A percentile compares a stretch with the other conserved stretches of the same genome.
Conservation (phyloP, 2,797 vertebrate genomes). For the Rhynchotus rufescens region DNA sequence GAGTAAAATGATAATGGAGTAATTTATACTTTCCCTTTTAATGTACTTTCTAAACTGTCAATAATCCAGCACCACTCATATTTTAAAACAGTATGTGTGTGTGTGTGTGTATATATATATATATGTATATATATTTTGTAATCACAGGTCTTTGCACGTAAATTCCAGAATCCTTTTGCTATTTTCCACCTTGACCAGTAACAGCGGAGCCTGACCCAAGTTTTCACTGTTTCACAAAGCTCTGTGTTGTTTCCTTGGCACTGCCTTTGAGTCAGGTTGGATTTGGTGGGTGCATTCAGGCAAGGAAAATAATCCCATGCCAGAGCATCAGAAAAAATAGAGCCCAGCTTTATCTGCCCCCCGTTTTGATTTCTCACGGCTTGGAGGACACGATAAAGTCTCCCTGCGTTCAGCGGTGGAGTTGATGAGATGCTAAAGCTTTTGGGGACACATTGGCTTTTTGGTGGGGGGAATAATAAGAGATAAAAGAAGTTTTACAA, state of each 20-base stretch:
- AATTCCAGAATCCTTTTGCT: not conserved
- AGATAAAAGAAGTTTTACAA: not conserved
- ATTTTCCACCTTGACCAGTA: not conserved
- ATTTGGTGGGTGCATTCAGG: not conserved
- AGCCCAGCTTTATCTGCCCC: not conserved
- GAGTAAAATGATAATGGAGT: not conserved
- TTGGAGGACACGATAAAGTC: not conserved
- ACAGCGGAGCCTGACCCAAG: not conserved
- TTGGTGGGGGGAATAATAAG: not conserved
- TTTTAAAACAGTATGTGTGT: not conserved
- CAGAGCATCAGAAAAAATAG: not conserved
- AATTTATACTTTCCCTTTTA: not conserved
- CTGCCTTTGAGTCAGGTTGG: rapidly evolving
- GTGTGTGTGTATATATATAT: too few relatives aligned
- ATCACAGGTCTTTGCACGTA: not conserved
- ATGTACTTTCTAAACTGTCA: not conserved
- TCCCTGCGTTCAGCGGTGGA: rapidly evolving
- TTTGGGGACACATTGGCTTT: not conserved
- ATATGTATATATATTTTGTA: not conserved
- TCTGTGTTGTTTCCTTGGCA: not conserved
- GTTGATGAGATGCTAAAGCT: too few relatives aligned
- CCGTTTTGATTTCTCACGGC: not conserved
- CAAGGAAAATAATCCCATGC: not conserved
- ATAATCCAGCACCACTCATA: not conserved
- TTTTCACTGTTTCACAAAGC: not conserved